A percentile compares a stretch with the other conserved stretches of the same genome.
Evolutionary conservation across 2,888 invertebrate genomes (phyloP).

Genomic region (Helicoverpa assulta): DNA sequence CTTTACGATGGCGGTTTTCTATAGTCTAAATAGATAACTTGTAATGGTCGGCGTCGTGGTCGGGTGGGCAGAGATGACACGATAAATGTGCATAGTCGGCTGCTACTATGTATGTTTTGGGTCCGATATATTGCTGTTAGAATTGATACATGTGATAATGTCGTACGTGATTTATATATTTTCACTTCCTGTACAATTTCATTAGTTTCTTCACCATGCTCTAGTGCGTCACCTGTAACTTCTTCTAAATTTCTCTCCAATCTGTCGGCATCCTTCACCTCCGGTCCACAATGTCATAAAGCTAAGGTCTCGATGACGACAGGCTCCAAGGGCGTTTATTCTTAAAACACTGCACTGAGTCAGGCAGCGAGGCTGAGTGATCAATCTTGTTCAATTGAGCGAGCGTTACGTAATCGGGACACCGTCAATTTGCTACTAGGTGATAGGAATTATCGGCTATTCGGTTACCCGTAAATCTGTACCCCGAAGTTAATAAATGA

Average conservation of each 20-base stretch:
- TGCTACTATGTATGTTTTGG: conserved; percentile 59
- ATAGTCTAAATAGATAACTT: conserved; percentile 58
- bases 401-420: conserved; percentile 75
- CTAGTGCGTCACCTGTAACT: neutral
- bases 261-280: conserved; percentile 7
- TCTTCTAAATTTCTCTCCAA: neutral
- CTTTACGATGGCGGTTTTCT: conserved; percentile 62
- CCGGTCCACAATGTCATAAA: conserved; percentile 25
- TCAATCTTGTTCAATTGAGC: conserved; percentile 85
- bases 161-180: conserved; percentile 15
- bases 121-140: conserved; percentile 32
- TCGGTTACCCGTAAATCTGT: conserved; percentile 33
- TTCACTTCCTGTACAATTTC: neutral
- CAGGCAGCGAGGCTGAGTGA: conserved; percentile 77
- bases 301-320: conserved; percentile 56
- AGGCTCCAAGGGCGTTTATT: conserved; percentile 66
- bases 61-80: conserved; percentile 57
- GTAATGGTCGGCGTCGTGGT: conserved; percentile 56
- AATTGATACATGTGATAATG: conserved; percentile 32
- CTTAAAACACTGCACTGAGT: conserved; percentile 72
- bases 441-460: conserved; percentile 59
- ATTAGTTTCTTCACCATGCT: neutral
- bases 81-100: conserved; percentile 54
- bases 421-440: conserved; percentile 57
- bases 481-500: too few species aligned